Conservation (phyloP, 2,797 vertebrate species). For the Sebastes baramenuke region DNA sequence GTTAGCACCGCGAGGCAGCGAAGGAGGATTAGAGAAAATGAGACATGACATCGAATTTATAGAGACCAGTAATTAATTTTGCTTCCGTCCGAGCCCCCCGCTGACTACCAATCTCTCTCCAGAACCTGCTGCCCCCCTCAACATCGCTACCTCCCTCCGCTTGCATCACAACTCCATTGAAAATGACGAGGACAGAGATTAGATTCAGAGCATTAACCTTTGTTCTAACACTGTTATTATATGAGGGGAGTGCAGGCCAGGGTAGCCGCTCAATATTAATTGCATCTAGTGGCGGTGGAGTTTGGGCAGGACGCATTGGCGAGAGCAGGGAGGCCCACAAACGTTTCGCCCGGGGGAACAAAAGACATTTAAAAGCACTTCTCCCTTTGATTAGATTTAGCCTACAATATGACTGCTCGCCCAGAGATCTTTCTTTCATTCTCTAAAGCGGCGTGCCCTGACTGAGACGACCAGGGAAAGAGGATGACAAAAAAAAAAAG, state of each 20-base stretch:
- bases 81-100: constrained; percentile 77
- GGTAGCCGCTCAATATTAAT: constrained; percentile 87
- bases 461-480: constrained; percentile 26
- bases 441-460: constrained; percentile 38
- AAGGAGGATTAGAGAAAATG: constrained; percentile 87
- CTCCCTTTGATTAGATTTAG: constrained; percentile 81
- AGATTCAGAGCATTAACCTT: constrained; percentile 95
- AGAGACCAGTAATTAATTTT: constrained; percentile 93
- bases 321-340: constrained; percentile 55
- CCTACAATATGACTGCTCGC: constrained; percentile 68
- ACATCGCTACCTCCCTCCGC: constrained; percentile 34
- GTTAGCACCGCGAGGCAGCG: constrained; percentile 59
- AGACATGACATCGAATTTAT: constrained; percentile 92
- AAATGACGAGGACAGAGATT: constrained; percentile 85
- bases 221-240: constrained; percentile 89
- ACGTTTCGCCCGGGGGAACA: constrained; percentile 76
- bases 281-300: constrained; percentile 80
- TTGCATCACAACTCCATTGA: constrained; percentile 79
- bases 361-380: constrained; percentile 84
- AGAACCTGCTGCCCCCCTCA: constrained; percentile 29
- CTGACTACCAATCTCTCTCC: constrained; percentile 69
- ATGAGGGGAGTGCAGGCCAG: constrained; percentile 76
- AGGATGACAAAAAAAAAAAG: constrained; percentile 20
- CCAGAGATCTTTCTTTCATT: constrained; percentile 62
- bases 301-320: constrained; percentile 54